A percentile compares a stretch with the other conserved stretches of the same genome.
Conservation (phyloP, 1,140 invertebrate genomes). For the Trichonephila inaurata region DNA sequence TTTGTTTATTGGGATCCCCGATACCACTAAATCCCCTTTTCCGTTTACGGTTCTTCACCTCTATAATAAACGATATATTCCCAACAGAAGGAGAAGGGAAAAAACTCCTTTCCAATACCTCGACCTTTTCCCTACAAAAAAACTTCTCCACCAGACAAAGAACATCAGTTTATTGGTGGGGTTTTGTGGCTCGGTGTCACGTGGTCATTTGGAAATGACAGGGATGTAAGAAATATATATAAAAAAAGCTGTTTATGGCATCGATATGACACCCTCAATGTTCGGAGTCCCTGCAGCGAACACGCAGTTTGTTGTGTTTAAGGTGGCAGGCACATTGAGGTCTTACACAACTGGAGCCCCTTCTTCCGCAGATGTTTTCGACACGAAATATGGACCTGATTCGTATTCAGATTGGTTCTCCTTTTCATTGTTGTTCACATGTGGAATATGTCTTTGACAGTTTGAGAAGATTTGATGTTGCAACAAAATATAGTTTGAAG, state of each 20-base stretch:
- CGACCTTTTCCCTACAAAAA: not conserved
- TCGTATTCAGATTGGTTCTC: not conserved
- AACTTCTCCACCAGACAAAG: slow-evolving; percentile 38
- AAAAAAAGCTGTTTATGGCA: not conserved
- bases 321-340: not conserved
- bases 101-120: not conserved
- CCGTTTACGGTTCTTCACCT: not conserved
- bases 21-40: not conserved
- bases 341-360: not conserved
- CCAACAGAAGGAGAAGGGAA: not conserved
- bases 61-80: not conserved
- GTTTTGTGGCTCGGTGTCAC: slow-evolving; percentile 4
- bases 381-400: not conserved
- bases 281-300: not conserved
- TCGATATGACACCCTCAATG: not conserved
- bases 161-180: slow-evolving; percentile 33
- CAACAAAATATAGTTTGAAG: too few species aligned
- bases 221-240: not conserved
- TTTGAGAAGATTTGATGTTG: too few species aligned
- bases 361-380: not conserved
- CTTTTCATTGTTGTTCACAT: too few species aligned
- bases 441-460: too few species aligned
- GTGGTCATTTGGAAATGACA: slow-evolving; percentile 30
- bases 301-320: slow-evolving; percentile 7
- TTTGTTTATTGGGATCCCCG: slow-evolving; percentile 1